These are phyloP conservation scores for Nasonia giraulti DNA, from an alignment of 1,140 invertebrate species.

Conservation along the genomic window DNA sequence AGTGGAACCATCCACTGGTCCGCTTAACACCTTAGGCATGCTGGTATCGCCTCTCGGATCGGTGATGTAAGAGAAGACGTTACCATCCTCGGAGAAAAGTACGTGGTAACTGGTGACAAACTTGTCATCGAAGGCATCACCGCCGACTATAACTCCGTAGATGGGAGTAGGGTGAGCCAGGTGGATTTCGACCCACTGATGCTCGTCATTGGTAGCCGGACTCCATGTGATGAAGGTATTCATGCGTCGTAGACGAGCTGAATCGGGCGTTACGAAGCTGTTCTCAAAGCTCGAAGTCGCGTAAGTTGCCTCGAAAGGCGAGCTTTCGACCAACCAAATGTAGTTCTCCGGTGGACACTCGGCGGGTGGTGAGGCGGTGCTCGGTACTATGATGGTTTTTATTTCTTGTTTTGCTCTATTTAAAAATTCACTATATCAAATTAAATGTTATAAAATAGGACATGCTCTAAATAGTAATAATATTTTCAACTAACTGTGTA, in stretches of 20 bases:
- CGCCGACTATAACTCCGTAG: conserved; percentile 83
- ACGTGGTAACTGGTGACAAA: conserved; percentile 86
- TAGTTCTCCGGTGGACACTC: conserved; percentile 72
- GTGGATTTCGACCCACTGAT: conserved; percentile 78
- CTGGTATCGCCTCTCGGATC: conserved; percentile 59
- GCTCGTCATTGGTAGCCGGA: neutral
- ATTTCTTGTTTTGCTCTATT: neutral
- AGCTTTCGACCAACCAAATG: conserved; percentile 54
- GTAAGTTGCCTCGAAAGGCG: conserved; percentile 72
- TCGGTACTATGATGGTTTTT: conserved; percentile 63
- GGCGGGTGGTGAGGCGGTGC: conserved; percentile 73
- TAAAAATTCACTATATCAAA: neutral
- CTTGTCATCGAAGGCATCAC: conserved; percentile 79
- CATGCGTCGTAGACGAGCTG: neutral
- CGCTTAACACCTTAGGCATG: conserved; percentile 80
- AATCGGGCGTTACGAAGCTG: neutral
- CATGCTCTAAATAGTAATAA: neutral
- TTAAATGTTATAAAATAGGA: neutral
- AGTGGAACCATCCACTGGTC: conserved; percentile 78
- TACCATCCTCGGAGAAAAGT: conserved; percentile 80
- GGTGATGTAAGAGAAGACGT: conserved; percentile 75
- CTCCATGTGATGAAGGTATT: neutral
- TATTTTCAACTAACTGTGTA: neutral
- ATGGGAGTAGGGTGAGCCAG: conserved; percentile 78
- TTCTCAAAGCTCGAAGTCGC: conserved; percentile 74